Evolutionary conservation across 1,140 invertebrate species (phyloP), one percentile per base, ranked within the genome.

Genomic region (Triops longicaudatus): DNA sequence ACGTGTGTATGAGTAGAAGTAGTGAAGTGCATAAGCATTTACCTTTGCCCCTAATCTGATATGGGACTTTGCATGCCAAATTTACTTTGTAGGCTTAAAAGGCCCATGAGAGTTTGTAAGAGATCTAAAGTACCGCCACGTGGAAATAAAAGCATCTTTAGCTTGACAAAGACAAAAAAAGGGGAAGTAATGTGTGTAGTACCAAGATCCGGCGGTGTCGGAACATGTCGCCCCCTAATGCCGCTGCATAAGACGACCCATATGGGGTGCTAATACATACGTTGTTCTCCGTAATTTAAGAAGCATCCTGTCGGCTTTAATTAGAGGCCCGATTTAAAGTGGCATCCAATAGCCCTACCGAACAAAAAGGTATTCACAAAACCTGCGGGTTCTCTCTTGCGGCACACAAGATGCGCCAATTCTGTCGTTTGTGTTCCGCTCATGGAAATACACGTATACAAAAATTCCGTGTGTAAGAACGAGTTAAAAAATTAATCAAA

Each of bases 271-370:
- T 63, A 63, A 14, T 63, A 14, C 50, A 63, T 14, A 63, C 50
- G 31, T 14, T 22, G 14, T 63, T 2, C 10, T 63, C 14, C 14
- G 50, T n/a, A 63, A 63, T 22, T 63, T 17, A 63, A 63, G 50
- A 63, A 63, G 50, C 50, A 63, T 63, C 50, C 50, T 63, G 50
- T 63, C 50, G 50, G 50, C 50, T 63, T 63, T 63, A 63, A 63
- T 63, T 22, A 63, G 17, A 63, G 50, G 50, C 50, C n/a, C 6
- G 50, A 5, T 17, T 7, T 7, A 37, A 37, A 63, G 50, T 63
- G 11, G 50, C 50, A 63, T 63, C 50, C 14, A 63, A 63, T 7
- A 17, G 22, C 1, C 11, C 22, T 63, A 17, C 50, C 50, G 2
- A 10, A 63, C 50, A n/a, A 63, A 63, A 63, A 22, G 17, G 50